Evolutionary conservation across 2,888 invertebrate genomes (phyloP).

Genomic region (Agonopterix heracliana): DNA sequence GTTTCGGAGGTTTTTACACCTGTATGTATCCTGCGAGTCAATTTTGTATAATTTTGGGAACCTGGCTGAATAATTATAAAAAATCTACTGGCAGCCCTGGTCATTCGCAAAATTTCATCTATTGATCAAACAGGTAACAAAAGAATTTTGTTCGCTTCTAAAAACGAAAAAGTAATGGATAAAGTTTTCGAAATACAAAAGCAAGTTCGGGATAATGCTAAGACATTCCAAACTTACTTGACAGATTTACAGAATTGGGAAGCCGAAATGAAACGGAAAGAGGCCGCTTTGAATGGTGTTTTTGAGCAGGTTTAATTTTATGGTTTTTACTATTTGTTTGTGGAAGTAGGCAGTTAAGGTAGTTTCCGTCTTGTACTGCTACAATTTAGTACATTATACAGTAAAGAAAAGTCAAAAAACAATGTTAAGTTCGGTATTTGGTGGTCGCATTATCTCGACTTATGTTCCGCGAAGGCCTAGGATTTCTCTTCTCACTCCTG

Average conservation of each 20-base stretch:
- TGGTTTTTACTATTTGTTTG: conserved; percentile 25
- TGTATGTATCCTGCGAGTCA: too few species aligned
- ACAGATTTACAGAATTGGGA: conserved; percentile 85
- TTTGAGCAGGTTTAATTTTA: conserved; percentile 61
- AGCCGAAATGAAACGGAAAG: conserved; percentile 83
- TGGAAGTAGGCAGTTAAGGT: background rate
- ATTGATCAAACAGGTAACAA: conserved; percentile 51
- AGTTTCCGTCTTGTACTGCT: too few species aligned
- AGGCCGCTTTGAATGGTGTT: conserved; percentile 71
- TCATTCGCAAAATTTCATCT: conserved; percentile 21
- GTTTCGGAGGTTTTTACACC: too few species aligned
- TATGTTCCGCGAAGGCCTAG: too few species aligned
- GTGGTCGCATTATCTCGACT: too few species aligned
- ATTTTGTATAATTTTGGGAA: too few species aligned
- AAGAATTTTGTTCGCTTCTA: conserved; percentile 18
- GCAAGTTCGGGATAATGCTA: conserved; percentile 82
- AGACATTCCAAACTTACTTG: conserved; percentile 81
- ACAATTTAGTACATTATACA: too few species aligned
- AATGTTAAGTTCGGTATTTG: too few species aligned
- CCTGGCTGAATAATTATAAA: too few species aligned
- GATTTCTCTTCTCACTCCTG: too few species aligned
- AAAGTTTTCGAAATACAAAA: conserved; percentile 81
- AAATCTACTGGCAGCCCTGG: too few species aligned
- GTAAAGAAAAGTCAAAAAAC: too few species aligned
- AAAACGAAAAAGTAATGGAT: conserved; percentile 58